Percentiles rank a stretch among this genome's conserved stretches.
Evolutionary conservation across 2,888 invertebrate species (phyloP).

Genomic region (Criorhina ranunculi): DNA sequence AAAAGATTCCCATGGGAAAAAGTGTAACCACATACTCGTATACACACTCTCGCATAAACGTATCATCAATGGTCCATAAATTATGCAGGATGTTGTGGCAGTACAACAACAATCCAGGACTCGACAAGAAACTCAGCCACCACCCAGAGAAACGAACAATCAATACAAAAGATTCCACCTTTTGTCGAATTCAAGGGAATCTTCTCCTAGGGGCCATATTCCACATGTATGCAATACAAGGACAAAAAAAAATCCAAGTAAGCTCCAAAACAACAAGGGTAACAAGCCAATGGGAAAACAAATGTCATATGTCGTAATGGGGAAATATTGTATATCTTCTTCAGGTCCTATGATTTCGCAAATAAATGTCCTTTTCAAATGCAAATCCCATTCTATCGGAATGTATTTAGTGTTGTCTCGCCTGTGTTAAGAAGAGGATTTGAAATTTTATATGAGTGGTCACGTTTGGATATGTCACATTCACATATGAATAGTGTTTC

Average conservation of each 20-base stretch:
- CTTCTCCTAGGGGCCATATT: slow-evolving; percentile 27
- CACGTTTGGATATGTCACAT: slow-evolving; percentile 51
- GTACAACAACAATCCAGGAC: slow-evolving; percentile 3
- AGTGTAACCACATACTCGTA: slow-evolving; percentile 18
- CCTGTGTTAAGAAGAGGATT: slow-evolving; percentile 38
- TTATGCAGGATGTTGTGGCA: slow-evolving; percentile 49
- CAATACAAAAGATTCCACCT: slow-evolving; percentile 51
- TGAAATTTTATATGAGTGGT: slow-evolving; percentile 46
- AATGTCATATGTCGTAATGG: slow-evolving; percentile 63
- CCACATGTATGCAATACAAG: slow-evolving; percentile 25
- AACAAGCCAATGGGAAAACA: slow-evolving; percentile 68
- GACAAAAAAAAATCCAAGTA: slow-evolving; percentile 23
- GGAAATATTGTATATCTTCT: slow-evolving; percentile 66
- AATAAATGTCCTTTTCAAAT: slow-evolving; percentile 61
- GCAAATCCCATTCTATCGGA: slow-evolving; percentile 41
- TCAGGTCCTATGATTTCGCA: slow-evolving; percentile 55
- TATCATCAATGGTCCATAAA: slow-evolving; percentile 44
- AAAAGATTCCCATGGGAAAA: not conserved
- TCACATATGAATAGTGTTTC: slow-evolving; percentile 4
- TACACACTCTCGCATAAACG: slow-evolving; percentile 14
- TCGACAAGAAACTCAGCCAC: slow-evolving; percentile 12
- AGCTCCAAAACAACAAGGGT: slow-evolving; percentile 57
- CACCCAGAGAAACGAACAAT: slow-evolving; percentile 34
- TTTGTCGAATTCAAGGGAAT: slow-evolving; percentile 22
- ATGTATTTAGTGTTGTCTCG: slow-evolving; percentile 51